These are phyloP conservation scores for Gymnopithys bicolor DNA, from an alignment of 2,797 vertebrate species.

Conservation along the genomic window DNA sequence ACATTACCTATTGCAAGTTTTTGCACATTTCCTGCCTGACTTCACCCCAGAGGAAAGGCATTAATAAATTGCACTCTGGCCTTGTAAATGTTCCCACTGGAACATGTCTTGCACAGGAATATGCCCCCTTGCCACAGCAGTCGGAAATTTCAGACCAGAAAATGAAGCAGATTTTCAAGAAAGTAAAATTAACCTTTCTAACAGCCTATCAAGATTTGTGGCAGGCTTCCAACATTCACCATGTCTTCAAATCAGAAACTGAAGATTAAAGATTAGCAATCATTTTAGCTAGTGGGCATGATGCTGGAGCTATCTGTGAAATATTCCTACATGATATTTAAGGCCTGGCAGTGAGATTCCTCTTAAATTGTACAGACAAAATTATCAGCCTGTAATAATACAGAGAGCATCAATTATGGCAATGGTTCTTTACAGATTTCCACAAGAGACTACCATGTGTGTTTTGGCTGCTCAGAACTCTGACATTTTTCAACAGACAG, in stretches of 20 bases:
- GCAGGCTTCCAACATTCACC: background rate
- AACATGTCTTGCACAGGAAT: background rate
- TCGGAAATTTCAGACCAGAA: background rate
- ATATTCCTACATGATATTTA: background rate
- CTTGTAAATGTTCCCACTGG: background rate
- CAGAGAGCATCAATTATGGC: background rate
- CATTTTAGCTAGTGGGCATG: background rate
- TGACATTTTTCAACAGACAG: background rate
- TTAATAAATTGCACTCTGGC: background rate
- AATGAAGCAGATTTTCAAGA: background rate
- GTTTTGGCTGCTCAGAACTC: background rate
- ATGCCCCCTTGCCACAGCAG: background rate
- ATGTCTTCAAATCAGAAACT: background rate
- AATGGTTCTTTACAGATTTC: background rate
- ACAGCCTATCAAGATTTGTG: background rate
- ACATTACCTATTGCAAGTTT: background rate
- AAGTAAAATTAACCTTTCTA: constrained; percentile 30
- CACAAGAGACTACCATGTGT: background rate
- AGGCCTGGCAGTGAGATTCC: background rate
- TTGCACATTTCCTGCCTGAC: background rate
- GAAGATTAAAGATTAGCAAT: background rate
- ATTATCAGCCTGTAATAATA: background rate
- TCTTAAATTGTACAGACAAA: background rate
- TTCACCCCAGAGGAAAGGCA: background rate
- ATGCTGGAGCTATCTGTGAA: background rate